phyloP scores from a whole-genome alignment of 2,797 vertebrate species.

The Acridotheres tristis region DNA sequence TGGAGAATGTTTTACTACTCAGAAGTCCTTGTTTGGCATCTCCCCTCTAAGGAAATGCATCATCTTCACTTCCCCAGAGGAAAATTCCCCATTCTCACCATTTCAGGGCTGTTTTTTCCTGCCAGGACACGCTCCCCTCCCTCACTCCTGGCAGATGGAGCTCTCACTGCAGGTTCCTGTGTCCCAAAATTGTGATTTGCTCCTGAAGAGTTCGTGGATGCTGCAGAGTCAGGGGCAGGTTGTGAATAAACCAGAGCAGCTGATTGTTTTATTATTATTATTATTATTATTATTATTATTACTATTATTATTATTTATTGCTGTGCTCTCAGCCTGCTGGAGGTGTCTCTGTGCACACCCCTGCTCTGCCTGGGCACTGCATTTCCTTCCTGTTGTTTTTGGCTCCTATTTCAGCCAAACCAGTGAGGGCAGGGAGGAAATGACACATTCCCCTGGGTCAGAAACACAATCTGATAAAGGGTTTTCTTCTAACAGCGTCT shows the following conservation, averaged over 20 bases:
- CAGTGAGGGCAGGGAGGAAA: conserved; percentile 83
- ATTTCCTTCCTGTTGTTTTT: background rate
- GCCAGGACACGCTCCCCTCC: no score
- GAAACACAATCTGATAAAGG: background rate
- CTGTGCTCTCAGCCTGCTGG: background rate
- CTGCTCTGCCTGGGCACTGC: conserved; percentile 57
- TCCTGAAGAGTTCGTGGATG: no score
- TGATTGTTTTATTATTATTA: no score
- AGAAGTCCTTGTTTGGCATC: background rate
- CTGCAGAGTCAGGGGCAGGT: no score
- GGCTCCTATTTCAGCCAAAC: conserved; percentile 77
- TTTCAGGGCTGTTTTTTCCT: background rate
- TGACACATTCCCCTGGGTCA: conserved; percentile 74
- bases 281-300: no score
- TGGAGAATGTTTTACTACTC: background rate
- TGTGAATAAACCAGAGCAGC: no score
- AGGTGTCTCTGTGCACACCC: conserved; percentile 60
- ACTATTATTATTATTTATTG: background rate
- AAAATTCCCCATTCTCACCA: background rate
- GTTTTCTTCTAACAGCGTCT: background rate
- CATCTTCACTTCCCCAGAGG: background rate
- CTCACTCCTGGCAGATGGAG: no score
- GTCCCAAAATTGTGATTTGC: no score
- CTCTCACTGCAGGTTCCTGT: no score
- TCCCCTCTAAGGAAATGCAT: background rate